A percentile compares a stretch with the other conserved stretches of the same genome.
Conservation (phyloP, 92 coral and sea anemone genomes). For the Zoanthus solanderi region DNA sequence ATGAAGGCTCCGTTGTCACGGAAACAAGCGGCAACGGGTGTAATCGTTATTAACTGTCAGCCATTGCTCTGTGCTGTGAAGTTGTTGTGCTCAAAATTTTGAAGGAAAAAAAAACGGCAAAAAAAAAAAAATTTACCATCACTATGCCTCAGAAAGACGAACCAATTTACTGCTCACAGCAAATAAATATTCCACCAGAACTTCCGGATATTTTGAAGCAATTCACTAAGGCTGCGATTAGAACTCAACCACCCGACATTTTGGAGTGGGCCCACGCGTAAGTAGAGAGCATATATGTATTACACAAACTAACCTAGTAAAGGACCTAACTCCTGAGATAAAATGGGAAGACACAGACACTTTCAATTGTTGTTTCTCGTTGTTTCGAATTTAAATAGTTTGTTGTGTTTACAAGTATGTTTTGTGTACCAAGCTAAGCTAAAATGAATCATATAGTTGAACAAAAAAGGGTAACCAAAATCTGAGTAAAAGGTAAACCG, state of each 20-base stretch:
- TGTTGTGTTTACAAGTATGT: no score
- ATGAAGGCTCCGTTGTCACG: constrained; percentile 56
- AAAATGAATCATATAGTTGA: no score
- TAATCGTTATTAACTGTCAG: constrained; percentile 24
- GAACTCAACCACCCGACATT: constrained; percentile 96
- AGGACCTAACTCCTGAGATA: no score
- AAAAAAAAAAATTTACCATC: background rate
- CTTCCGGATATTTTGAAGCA: constrained; percentile 96
- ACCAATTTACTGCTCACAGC: constrained; percentile 98
- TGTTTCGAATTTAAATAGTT: no score
- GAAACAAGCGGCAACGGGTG: constrained; percentile 66
- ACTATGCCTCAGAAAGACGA: constrained; percentile 94
- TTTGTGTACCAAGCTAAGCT: no score
- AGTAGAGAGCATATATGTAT: constrained; percentile 43
- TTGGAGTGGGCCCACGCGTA: constrained; percentile 96
- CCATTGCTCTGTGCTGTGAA: constrained; percentile 12
- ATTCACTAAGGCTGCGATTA: constrained; percentile 97
- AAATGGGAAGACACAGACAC: no score
- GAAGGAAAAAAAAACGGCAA: background rate
- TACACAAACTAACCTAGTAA: no score
- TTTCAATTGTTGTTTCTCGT: no score
- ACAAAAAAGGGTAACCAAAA: no score
- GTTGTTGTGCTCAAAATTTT: background rate
- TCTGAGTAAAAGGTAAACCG: no score
- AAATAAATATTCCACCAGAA: constrained; percentile 98